Conservation (phyloP, 2,888 invertebrate species). For the Helicoverpa assulta region DNA sequence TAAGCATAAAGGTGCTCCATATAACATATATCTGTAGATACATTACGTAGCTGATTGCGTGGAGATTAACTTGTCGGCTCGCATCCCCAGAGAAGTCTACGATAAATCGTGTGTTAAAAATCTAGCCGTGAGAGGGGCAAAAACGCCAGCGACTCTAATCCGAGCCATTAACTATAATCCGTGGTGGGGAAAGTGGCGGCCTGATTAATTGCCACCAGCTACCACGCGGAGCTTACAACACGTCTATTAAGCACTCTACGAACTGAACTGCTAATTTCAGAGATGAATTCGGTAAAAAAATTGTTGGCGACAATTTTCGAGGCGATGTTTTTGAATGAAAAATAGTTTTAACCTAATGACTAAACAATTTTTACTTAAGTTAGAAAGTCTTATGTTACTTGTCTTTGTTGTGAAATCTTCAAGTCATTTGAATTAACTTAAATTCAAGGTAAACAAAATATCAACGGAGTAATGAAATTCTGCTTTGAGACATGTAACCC, state of each 20-base stretch:
- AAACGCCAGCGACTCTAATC: conserved; percentile 73
- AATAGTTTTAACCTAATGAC: too few relatives aligned
- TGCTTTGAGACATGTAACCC: not conserved
- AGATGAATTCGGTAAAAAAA: conserved; percentile 27
- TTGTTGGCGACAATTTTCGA: not conserved
- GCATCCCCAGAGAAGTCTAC: conserved; percentile 44
- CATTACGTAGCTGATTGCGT: conserved; percentile 49
- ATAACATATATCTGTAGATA: conserved; percentile 28
- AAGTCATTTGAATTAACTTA: not conserved
- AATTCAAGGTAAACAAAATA: not conserved
- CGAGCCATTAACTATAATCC: conserved; percentile 78
- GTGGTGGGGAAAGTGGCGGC: conserved; percentile 69
- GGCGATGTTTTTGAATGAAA: too few relatives aligned
- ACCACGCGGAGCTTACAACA: conserved; percentile 42
- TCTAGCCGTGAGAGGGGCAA: conserved; percentile 65
- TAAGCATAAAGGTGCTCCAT: conserved; percentile 18
- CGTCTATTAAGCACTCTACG: conserved; percentile 48
- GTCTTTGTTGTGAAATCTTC: too few relatives aligned
- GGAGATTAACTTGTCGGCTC: conserved; percentile 62
- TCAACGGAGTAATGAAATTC: conserved; percentile 3
- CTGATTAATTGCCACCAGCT: conserved; percentile 74
- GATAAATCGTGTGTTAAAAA: conserved; percentile 74
- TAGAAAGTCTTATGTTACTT: too few relatives aligned
- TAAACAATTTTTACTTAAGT: too few relatives aligned
- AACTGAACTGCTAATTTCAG: conserved; percentile 42